Evolutionary conservation across 1,140 invertebrate genomes (phyloP).

Genomic region (Orius laevigatus): DNA sequence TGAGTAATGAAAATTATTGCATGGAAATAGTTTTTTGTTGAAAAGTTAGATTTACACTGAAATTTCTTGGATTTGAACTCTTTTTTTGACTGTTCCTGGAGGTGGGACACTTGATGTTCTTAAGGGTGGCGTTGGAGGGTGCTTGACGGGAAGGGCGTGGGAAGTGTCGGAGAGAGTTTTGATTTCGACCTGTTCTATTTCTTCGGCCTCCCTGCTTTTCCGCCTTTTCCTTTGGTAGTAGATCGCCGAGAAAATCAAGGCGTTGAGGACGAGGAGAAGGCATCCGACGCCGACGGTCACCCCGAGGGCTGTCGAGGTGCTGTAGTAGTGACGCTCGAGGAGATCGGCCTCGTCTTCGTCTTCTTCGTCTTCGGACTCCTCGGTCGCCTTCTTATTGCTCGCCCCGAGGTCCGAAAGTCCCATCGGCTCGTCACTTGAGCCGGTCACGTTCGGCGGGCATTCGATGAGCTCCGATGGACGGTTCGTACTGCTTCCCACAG

Average conservation of each 20-base stretch:
- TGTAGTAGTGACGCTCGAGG: conserved; percentile 39
- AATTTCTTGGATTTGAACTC: conserved; percentile 48
- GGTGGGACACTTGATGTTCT: conserved; percentile 27
- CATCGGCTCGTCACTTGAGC: conserved; percentile 26
- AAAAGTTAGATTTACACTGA: conserved; percentile 33
- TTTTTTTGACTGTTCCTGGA: conserved; percentile 38
- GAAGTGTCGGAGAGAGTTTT: conserved; percentile 18
- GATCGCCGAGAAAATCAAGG: conserved; percentile 73
- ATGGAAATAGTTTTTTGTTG: too few relatives aligned
- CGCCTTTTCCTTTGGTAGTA: conserved; percentile 49
- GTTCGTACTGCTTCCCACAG: conserved; percentile 22
- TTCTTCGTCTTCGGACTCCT: conserved; percentile 28
- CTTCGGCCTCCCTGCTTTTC: conserved; percentile 25
- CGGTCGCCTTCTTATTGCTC: conserved; percentile 14
- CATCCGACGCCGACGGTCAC: conserved; percentile 81
- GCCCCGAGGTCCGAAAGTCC: conserved; percentile 23
- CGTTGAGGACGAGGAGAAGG: conserved; percentile 67
- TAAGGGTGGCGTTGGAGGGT: conserved; percentile 30
- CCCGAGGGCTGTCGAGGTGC: conserved; percentile 64
- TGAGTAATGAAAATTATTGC: too few relatives aligned
- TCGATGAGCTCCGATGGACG: conserved; percentile 23
- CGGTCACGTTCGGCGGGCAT: conserved; percentile 29
- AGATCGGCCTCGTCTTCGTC: conserved; percentile 32
- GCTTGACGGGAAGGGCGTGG: conserved; percentile 26
- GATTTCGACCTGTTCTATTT: conserved; percentile 20